Evolutionary conservation across 2,113 vertebrate genomes (phyloP).

Genomic region (Puffinus mauretanicus): DNA sequence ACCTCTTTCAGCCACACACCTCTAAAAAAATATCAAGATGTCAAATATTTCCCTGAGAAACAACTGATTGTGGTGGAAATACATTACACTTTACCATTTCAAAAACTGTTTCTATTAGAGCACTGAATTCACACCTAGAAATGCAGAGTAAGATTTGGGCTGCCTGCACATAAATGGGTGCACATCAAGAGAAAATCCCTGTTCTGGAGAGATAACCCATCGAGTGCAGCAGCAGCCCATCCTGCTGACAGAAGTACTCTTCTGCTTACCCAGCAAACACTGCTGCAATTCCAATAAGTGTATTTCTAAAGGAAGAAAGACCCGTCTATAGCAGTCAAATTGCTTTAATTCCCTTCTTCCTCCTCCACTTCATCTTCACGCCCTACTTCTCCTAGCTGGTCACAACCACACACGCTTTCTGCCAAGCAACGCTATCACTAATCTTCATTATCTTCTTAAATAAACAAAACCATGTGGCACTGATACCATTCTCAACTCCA

Average conservation of each 20-base stretch:
- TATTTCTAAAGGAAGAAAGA: not conserved
- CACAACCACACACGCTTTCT: not conserved
- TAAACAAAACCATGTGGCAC: not conserved
- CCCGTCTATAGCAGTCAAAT: not conserved
- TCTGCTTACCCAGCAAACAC: conserved; percentile 22
- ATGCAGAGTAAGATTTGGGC: not conserved
- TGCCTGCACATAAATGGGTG: not conserved
- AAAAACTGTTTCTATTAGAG: not conserved
- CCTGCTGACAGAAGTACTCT: conserved; percentile 11
- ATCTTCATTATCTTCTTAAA: not conserved
- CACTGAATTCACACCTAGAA: not conserved
- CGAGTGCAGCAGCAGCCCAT: conserved; percentile 4
- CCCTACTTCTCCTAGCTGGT: not conserved
- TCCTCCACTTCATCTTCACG: not conserved
- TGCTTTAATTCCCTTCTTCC: not conserved
- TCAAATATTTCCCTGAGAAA: not conserved
- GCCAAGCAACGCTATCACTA: not conserved
- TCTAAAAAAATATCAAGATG: not conserved
- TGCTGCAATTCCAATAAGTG: not conserved
- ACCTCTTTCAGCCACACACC: not conserved
- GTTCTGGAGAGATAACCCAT: not conserved
- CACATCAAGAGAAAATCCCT: not conserved
- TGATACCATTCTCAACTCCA: too few species aligned
- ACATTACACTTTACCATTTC: not conserved
- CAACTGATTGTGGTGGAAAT: not conserved